Base-by-base conservation (phyloP, 2,797 vertebrate species). In the Odontamblyopus lacepedii region DNA sequence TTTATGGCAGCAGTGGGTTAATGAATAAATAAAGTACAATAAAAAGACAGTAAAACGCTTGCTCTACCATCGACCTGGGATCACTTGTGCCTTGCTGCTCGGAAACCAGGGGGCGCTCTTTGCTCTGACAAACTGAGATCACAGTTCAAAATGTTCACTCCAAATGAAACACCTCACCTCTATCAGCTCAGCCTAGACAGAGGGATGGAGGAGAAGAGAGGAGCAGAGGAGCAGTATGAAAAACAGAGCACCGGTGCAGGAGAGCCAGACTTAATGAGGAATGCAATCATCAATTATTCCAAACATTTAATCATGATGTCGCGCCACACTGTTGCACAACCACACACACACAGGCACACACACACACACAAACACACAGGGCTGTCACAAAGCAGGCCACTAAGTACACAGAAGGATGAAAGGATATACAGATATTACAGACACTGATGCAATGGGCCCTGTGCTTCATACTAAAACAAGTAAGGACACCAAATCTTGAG, bases 231-330 rank as follows among this genome's bases (percentile, higher is more conserved):
- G 66, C 72, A 80, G 63, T 63, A 76, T 66, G 77, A 82, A 85
- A 91, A 88, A 88, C 74, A 87, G 83, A 88, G 79, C 69, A 74
- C 61, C 13, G 16, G 77, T 78, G 90, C 78, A 80, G 67, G 88
- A 86, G 85, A 90, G 82, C 71, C 77, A 72, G 82, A 77, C 86
- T 91, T 92, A 93, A 94, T 89, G 87, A 92, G 85, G 78, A 87
- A 89, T 85, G 81, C 85, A 86, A 88, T 90, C 86, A 93, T 92
- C 85, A 92, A 92, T 93, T 92, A 93, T 94, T 93, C 87, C 92
- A 88, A 92, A 91, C 83, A 88, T 84, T 88, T 92, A 91, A 92
- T 92, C 90, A 90, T 79, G 76, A 83, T 83, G 84, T 85, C 50
- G 65, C 74, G 68, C 60, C 53, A 77, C 66, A 70, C 80, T 83